Base-by-base conservation (phyloP, 1,140 invertebrate species). In the Eumaeus atala region DNA sequence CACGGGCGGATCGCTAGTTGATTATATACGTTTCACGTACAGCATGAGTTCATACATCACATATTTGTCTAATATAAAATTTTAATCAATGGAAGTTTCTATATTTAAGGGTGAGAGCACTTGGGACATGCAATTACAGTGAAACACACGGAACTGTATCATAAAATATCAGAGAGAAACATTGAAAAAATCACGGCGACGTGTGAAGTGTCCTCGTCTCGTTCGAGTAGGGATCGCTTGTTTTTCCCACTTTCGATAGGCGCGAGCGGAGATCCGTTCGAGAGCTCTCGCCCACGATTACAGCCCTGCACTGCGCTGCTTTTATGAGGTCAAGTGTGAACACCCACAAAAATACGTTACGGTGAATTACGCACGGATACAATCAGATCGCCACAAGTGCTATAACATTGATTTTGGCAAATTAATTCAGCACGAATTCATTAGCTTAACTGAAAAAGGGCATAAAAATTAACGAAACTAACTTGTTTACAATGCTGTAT, bases 281-380 rank as follows among this genome's bases (percentile, higher is more conserved):
- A 84, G 83, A 58, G 73, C 70, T 66, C 80, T 74, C 63, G 64
- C 70, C 58, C 69, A 72, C 69, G 77, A 74, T 78, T 81, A 70
- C 70, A 71, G 62, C 70, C 72, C 76, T 69, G 69, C 73, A 66
- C 58, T 68, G 68, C 66, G 66, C 79, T 83, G 81, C 80, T 71
- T 86, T 86, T 84, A 86, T 77, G 81, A 82, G 83, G 83, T 84
- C 81, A 87, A 87, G 81, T 74, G 74, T 16, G 14, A 71, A 68
- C 78, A 74, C 69, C 67, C 76, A 79, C 76, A 84, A 84, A 86
- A 83, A 84, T 69, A 81, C 72, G 73, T 74, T 73, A 28, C 69
- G 68, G 84, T 87, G 84, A 84, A 84, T 87, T 87, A 82, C 79
- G 76, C 77, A 84, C 76, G 83, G 83, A 84, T 81, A 84, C 79